Evolutionary conservation across 2,113 vertebrate genomes (phyloP).

Genomic region (Chamaea fasciata): DNA sequence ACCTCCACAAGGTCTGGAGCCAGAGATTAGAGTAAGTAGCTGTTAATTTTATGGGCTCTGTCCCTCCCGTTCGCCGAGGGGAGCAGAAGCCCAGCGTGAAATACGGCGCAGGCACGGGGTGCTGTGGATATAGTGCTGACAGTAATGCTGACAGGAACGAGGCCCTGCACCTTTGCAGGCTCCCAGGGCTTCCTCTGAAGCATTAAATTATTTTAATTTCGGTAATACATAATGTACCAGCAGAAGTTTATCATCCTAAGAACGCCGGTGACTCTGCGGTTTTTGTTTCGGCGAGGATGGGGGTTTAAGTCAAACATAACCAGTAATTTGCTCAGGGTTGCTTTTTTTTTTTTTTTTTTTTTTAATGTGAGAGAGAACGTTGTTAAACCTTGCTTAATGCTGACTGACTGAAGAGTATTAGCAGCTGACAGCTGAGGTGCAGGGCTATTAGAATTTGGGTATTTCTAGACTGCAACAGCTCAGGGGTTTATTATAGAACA

Average conservation of each 20-base stretch:
- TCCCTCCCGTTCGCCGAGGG: background rate
- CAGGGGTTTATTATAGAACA: background rate
- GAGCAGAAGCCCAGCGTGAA: background rate
- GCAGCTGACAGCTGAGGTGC: background rate
- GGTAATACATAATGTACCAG: background rate
- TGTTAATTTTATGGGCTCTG: background rate
- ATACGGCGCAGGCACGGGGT: background rate
- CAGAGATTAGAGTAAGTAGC: background rate
- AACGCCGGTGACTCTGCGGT: fast-evolving
- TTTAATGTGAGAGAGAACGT: background rate
- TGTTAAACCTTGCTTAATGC: background rate
- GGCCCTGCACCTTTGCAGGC: background rate
- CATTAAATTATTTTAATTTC: background rate
- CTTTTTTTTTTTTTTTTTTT: background rate
- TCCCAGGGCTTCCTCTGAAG: background rate
- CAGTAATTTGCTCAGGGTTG: background rate
- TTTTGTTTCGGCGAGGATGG: background rate
- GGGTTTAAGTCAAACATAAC: background rate
- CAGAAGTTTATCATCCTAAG: background rate
- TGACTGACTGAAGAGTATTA: background rate
- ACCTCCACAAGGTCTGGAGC: background rate
- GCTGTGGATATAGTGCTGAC: background rate
- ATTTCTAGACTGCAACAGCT: background rate
- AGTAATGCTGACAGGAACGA: background rate
- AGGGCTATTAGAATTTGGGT: background rate